Evolutionary conservation across 2,888 invertebrate species (phyloP).

Genomic region (Liodrosophila aerea): DNA sequence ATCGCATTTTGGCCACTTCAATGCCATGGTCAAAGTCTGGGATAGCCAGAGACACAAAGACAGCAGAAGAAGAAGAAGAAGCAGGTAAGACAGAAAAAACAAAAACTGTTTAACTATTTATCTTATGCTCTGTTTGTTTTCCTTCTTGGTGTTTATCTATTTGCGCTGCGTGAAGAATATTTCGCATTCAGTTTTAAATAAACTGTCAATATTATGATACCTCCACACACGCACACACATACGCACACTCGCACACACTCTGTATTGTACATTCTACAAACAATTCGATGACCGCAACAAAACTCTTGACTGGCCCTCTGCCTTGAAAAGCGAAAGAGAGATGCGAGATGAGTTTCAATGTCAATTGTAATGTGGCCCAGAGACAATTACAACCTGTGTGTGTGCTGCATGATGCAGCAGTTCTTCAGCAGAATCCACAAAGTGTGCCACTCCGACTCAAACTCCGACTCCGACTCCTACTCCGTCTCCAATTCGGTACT

Average conservation of each 20-base stretch:
- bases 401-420: slow-evolving; percentile 46
- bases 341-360: slow-evolving; percentile 47
- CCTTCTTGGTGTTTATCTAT: slow-evolving; percentile 28
- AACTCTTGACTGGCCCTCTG: slow-evolving; percentile 1
- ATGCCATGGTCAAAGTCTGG: slow-evolving; percentile 39
- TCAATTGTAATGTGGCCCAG: slow-evolving; percentile 38
- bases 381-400: slow-evolving; percentile 53
- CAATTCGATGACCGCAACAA: slow-evolving; percentile 15
- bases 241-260: no score
- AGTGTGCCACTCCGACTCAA: slow-evolving; percentile 26
- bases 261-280: slow-evolving; percentile 66
- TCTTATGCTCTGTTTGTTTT: slow-evolving; percentile 18
- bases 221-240: no score
- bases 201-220: slow-evolving; percentile 57
- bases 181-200: slow-evolving; percentile 59
- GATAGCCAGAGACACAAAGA: neutral
- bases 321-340: no score
- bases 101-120: slow-evolving; percentile 17
- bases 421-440: slow-evolving; percentile 22
- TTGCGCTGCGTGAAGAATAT: slow-evolving; percentile 56
- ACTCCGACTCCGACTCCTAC: no score
- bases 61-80: no score
- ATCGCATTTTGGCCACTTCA: slow-evolving; percentile 27
- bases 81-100: no score
- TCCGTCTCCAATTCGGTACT: slow-evolving; percentile 5